Evolutionary conservation across 2,113 vertebrate genomes (phyloP).

Genomic region (Vanacampus margaritifer): DNA sequence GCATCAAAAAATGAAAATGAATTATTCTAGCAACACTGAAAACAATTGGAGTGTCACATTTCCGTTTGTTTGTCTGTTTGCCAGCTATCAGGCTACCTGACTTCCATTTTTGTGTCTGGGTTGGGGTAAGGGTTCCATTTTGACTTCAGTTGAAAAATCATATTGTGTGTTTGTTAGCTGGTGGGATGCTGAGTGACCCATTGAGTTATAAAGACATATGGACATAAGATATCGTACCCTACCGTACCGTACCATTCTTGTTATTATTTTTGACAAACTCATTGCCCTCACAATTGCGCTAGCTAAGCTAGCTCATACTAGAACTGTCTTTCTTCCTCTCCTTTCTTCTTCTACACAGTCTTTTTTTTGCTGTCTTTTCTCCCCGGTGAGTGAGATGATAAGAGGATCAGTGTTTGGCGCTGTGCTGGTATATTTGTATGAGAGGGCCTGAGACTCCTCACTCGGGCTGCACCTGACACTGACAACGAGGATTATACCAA

Average conservation of each 20-base stretch:
- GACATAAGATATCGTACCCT: neutral
- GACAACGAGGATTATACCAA: conserved; percentile 52
- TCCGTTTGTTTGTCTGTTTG: too few relatives aligned
- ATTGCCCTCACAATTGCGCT: neutral
- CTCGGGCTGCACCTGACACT: conserved; percentile 54
- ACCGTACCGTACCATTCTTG: neutral
- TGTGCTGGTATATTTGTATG: conserved; percentile 57
- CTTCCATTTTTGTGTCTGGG: too few relatives aligned
- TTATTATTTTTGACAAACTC: neutral
- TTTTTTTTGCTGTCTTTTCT: conserved; percentile 32
- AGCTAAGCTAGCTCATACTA: neutral
- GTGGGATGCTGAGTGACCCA: neutral
- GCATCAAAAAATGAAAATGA: too few relatives aligned
- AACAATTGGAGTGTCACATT: too few relatives aligned
- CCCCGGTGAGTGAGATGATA: conserved; percentile 49
- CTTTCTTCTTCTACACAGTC: conserved; percentile 19
- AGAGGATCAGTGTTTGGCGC: conserved; percentile 61
- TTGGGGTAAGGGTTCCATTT: neutral
- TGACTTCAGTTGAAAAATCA: neutral
- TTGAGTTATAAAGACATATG: neutral
- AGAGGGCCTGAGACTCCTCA: conserved; percentile 56
- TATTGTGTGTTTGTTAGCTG: too few relatives aligned
- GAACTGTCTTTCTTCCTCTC: neutral
- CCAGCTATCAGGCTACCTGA: too few relatives aligned
- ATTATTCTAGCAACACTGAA: too few relatives aligned